Percentiles rank a stretch among this genome's conserved stretches.
Evolutionary conservation across 1,140 invertebrate species (phyloP).

Genomic region (Apis cerana): DNA sequence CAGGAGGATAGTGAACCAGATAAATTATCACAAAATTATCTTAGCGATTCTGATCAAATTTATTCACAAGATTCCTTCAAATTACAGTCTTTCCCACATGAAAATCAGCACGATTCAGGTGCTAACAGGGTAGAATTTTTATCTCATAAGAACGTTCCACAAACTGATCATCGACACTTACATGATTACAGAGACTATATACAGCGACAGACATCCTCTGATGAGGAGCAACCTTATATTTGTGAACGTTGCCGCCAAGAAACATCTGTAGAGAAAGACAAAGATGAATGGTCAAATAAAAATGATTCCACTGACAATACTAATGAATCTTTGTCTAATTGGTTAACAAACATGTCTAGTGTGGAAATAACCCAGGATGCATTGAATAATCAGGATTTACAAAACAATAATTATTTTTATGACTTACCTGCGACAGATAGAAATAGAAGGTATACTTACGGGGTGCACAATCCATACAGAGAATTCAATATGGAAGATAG

Average conservation of each 20-base stretch:
- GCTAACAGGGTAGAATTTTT: neutral
- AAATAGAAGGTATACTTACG: neutral
- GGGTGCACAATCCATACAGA: constrained; percentile 10
- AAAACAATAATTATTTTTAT: neutral
- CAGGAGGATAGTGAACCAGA: neutral
- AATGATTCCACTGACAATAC: constrained; percentile 16
- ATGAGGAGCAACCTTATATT: constrained; percentile 45
- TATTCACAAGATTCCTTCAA: neutral
- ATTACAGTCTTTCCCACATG: neutral
- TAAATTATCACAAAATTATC: constrained; percentile 8
- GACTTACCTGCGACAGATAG: neutral
- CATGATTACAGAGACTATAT: neutral
- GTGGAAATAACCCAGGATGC: neutral
- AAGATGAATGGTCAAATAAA: neutral
- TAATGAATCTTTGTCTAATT: constrained; percentile 49
- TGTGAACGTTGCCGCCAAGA: constrained; percentile 52
- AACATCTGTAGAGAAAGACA: neutral
- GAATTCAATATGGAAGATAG: constrained; percentile 32
- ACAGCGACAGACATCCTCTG: constrained; percentile 13
- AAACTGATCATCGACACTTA: neutral
- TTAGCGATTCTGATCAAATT: constrained; percentile 7
- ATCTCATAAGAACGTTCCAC: neutral
- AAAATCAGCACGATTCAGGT: neutral
- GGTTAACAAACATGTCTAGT: constrained; percentile 48
- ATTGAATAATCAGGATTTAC: neutral